phyloP scores from a whole-genome alignment of 2,797 vertebrate species.

The Microctenopoma steveboyesi region DNA sequence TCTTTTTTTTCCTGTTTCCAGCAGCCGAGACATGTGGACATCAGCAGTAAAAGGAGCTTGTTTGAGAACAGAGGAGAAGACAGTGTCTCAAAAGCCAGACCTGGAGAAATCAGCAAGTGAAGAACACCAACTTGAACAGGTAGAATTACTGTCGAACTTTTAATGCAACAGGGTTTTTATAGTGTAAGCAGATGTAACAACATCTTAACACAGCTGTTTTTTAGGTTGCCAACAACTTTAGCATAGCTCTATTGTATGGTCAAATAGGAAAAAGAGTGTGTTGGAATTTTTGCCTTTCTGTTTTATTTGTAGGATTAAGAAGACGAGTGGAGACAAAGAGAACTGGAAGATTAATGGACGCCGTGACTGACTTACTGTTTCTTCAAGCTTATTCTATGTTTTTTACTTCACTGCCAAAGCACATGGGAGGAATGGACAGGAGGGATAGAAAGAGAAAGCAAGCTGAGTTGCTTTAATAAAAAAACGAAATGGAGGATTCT shows the following conservation, averaged over 20 bases:
- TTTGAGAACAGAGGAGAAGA: slow-evolving; percentile 75
- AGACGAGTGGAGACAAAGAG: neutral
- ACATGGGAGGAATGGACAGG: slow-evolving; percentile 7
- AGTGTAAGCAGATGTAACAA: neutral
- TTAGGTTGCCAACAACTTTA: neutral
- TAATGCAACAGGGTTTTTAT: neutral
- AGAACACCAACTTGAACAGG: slow-evolving; percentile 10
- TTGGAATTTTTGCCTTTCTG: neutral
- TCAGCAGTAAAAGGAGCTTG: slow-evolving; percentile 78
- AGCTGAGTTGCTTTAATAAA: slow-evolving; percentile 16
- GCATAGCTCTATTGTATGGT: neutral
- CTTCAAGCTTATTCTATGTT: slow-evolving; percentile 35
- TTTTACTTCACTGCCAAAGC: slow-evolving; percentile 12
- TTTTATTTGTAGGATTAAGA: slow-evolving; percentile 17
- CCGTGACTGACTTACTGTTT: slow-evolving; percentile 48
- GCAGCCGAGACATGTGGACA: slow-evolving; percentile 82
- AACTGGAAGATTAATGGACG: slow-evolving; percentile 25
- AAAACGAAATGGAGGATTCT: slow-evolving; percentile 5
- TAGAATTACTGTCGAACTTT: slow-evolving; percentile 1
- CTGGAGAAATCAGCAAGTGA: slow-evolving; percentile 59
- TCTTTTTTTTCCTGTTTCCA: slow-evolving; percentile 37
- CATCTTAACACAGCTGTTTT: neutral
- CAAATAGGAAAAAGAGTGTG: neutral
- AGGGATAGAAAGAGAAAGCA: neutral
- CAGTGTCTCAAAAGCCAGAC: slow-evolving; percentile 19